Conservation (phyloP, 2,888 invertebrate species). For the Agonum fuliginosum region DNA sequence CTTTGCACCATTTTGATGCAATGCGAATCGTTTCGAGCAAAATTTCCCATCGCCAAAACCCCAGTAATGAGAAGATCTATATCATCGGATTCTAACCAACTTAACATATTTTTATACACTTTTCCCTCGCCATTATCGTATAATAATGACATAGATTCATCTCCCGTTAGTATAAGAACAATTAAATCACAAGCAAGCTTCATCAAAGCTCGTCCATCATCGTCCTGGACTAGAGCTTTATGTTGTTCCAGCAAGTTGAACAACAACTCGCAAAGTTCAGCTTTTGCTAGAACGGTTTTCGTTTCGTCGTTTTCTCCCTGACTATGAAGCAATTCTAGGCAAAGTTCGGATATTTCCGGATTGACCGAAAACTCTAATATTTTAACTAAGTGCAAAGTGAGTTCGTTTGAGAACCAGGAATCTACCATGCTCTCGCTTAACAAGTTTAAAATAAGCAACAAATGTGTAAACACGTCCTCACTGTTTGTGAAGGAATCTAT, state of each 20-base stretch:
- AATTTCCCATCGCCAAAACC: slow-evolving; percentile 91
- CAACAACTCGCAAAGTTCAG: slow-evolving; percentile 85
- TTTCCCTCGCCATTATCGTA: slow-evolving; percentile 85
- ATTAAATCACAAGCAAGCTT: slow-evolving; percentile 92
- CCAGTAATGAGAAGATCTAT: slow-evolving; percentile 88
- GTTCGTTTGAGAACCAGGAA: slow-evolving; percentile 66
- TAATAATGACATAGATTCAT: slow-evolving; percentile 90
- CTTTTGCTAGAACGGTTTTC: slow-evolving; percentile 84
- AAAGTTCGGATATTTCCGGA: slow-evolving; percentile 84
- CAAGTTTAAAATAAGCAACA: slow-evolving; percentile 77
- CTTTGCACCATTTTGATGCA: slow-evolving; percentile 89
- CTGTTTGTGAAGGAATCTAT: slow-evolving; percentile 74
- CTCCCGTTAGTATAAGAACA: slow-evolving; percentile 91
- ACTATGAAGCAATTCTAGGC: slow-evolving; percentile 84
- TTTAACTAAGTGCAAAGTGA: slow-evolving; percentile 74
- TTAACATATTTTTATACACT: slow-evolving; percentile 82
- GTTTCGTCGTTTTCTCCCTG: slow-evolving; percentile 83
- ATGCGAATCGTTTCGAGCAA: slow-evolving; percentile 89
- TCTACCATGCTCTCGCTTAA: slow-evolving; percentile 80
- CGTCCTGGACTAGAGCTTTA: slow-evolving; percentile 77
- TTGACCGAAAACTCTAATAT: slow-evolving; percentile 80
- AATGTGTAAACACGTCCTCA: slow-evolving; percentile 76
- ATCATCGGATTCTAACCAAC: slow-evolving; percentile 85
- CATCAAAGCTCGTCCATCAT: slow-evolving; percentile 81
- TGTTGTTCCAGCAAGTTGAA: slow-evolving; percentile 84